A percentile compares a stretch with the other conserved stretches of the same genome.
Conservation (phyloP, 2,797 vertebrate genomes). For the Halcyon leucocephala region DNA sequence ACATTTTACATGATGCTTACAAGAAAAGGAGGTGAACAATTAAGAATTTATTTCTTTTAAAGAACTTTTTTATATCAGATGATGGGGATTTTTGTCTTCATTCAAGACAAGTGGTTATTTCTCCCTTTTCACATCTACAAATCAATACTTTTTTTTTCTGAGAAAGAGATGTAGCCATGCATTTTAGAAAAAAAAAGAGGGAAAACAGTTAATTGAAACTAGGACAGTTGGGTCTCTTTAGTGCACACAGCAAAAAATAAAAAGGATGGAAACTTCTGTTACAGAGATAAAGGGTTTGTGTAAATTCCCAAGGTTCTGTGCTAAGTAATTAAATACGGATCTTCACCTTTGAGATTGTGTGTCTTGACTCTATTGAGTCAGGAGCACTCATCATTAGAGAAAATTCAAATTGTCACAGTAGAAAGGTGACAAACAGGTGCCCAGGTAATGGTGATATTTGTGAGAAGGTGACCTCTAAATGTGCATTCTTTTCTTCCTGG, state of each 20-base stretch:
- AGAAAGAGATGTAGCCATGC: not conserved
- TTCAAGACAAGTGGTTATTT: not conserved
- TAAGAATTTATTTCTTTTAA: not conserved
- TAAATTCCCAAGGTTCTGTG: not conserved
- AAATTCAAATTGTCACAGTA: not conserved
- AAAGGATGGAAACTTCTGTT: not conserved
- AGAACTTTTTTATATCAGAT: not conserved
- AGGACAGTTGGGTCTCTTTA: not conserved
- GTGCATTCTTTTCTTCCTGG: conserved; percentile 70
- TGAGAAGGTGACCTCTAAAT: conserved; percentile 52
- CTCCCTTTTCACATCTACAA: not conserved
- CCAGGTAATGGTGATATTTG: not conserved
- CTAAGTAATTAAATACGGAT: conserved; percentile 35
- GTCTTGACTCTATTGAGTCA: not conserved
- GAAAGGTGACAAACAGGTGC: not conserved
- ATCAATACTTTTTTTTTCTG: not conserved
- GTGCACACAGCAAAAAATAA: not conserved
- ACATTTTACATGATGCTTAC: not conserved
- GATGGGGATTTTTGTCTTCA: not conserved
- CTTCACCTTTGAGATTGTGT: not conserved
- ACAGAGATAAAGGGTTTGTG: not conserved
- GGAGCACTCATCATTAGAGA: conserved; percentile 49
- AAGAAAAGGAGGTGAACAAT: not conserved
- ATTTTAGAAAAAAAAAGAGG: not conserved
- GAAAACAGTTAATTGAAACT: not conserved